Conservation (phyloP, 2,888 invertebrate genomes). For the Drosophila rubida region DNA sequence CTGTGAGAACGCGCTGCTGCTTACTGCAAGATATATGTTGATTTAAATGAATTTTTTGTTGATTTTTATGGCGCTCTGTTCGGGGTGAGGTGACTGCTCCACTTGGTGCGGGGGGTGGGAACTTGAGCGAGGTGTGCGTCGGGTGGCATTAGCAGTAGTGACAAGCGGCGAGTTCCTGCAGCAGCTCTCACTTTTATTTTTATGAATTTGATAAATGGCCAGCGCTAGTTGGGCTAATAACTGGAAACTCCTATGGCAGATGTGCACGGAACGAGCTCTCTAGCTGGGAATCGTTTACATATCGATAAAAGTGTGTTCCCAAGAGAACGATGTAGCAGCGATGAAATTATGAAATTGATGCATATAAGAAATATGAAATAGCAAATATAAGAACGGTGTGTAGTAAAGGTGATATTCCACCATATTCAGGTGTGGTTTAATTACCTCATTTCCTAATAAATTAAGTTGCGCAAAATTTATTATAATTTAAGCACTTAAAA, state of each 20-base stretch:
- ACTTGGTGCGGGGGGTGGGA: slow-evolving; percentile 30
- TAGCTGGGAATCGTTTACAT: slow-evolving; percentile 43
- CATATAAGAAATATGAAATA: no score
- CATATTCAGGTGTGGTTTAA: no score
- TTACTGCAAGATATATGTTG: slow-evolving; percentile 69
- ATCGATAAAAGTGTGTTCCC: slow-evolving; percentile 33
- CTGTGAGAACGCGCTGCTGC: slow-evolving; percentile 28
- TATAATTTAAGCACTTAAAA: no score
- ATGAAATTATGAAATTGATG: no score
- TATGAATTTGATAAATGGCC: slow-evolving; percentile 76
- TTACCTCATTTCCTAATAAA: no score
- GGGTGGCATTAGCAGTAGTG: slow-evolving; percentile 60
- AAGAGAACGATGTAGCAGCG: no score
- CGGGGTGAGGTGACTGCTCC: slow-evolving; percentile 6
- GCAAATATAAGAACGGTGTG: no score
- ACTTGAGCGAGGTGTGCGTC: slow-evolving; percentile 60
- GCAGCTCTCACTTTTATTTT: slow-evolving; percentile 55
- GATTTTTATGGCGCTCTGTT: slow-evolving; percentile 75
- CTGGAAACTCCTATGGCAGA: slow-evolving; percentile 63
- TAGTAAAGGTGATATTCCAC: no score
- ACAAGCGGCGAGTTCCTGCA: slow-evolving; percentile 40
- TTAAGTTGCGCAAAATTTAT: no score
- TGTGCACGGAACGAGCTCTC: slow-evolving; percentile 16
- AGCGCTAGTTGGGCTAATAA: slow-evolving; percentile 63
- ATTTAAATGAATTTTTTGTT: slow-evolving; percentile 78